Evolutionary conservation across 2,113 vertebrate genomes (phyloP), one percentile per base, ranked within the genome.

Genomic region (Perccottus glenii): DNA sequence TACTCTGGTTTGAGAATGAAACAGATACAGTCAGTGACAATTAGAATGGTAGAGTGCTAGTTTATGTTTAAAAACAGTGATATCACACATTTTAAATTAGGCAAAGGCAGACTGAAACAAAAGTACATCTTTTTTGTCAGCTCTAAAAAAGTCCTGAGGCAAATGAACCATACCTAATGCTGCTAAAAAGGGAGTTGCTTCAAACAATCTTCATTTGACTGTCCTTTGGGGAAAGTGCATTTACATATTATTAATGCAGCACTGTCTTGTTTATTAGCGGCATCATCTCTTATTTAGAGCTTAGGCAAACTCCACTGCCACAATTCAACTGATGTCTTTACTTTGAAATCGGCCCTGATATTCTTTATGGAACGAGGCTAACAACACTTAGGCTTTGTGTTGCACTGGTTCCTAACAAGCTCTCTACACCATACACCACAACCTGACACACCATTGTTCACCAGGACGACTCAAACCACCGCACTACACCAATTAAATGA

Each of bases 1-100:
- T 78, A 57, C 65, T 46, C 58, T 60, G 19, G n/a, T 12, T 60
- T 67, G 44, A 45, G 40, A 79, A 76, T 67, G 65, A 75, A 84
- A 75, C 68, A 12, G 46, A 61, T 27, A 52, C 44, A 50, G 49
- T 74, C 73, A 45, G 69, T 42, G 49, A 61, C 53, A 81, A 76
- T 60, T 27, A 69, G 43, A 11, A 69, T 75, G 60, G 36, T 40
- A 14, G 12, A 64, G 45, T 15, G 49, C 46, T 38, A 46, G 68
- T 73, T 60, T 79, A 50, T 58, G 44, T 50, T 45, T 70, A 59
- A 73, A 57, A 70, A 73, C 10, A 76, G 64, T 16, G 5, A 42
- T 76, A 70, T 71, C 15, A 58, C 44, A 55, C 43, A 63, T 67
- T 45, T 35, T 74, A 47, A 74, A 70, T 70, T 52, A 62, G 76